phyloP scores from a whole-genome alignment of 2,113 vertebrate species.

The Siphamia tubifer region DNA sequence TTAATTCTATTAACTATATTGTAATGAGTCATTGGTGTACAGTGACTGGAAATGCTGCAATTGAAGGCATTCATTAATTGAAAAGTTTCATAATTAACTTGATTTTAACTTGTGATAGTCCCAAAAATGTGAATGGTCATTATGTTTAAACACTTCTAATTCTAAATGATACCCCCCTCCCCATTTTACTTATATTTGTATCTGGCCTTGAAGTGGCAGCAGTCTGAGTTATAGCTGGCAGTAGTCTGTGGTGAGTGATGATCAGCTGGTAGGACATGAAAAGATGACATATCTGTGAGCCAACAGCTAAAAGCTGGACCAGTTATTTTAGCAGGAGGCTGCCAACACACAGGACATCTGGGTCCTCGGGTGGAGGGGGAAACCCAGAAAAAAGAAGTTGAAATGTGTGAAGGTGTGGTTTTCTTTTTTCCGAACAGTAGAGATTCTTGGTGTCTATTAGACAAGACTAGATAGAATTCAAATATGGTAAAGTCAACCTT shows the following conservation, averaged over 20 bases:
- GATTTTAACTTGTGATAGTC: too few species aligned
- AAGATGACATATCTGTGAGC: constrained; percentile 22
- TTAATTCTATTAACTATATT: too few species aligned
- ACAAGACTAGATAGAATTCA: neutral
- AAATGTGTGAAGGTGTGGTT: neutral
- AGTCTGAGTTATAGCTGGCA: constrained; percentile 1
- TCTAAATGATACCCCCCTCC: too few species aligned
- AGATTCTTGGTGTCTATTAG: neutral
- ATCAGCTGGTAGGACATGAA: constrained; percentile 23
- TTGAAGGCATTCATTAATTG: too few species aligned
- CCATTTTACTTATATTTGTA: neutral
- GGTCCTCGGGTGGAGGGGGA: neutral
- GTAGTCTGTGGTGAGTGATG: constrained; percentile 10
- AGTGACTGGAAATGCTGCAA: too few species aligned
- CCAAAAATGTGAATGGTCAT: too few species aligned
- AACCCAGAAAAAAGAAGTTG: neutral
- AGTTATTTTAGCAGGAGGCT: constrained; percentile 36
- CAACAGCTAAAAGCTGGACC: constrained; percentile 33
- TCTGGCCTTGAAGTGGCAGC: constrained; percentile 16
- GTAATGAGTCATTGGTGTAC: too few species aligned
- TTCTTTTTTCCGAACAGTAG: neutral
- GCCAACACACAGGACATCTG: constrained; percentile 21
- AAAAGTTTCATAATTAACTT: too few species aligned
- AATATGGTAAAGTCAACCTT: neutral
- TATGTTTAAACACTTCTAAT: too few species aligned